Evolutionary conservation across 2,888 invertebrate species (phyloP).

Genomic region (Drosophila niveifrons): DNA sequence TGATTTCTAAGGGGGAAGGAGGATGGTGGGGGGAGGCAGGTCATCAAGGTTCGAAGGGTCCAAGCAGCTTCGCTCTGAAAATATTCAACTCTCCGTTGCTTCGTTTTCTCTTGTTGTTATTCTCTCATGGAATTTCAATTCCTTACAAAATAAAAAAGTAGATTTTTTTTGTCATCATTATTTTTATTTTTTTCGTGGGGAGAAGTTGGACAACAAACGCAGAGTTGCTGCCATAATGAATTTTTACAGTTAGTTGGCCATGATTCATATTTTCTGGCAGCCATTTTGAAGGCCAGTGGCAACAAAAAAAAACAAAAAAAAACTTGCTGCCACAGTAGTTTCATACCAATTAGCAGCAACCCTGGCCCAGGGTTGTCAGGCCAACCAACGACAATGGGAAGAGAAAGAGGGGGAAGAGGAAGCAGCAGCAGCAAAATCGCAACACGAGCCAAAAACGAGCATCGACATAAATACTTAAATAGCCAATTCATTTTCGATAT

Average conservation of each 20-base stretch:
- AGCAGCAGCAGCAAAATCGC: not conserved
- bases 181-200: not conserved
- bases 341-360: conserved; percentile 64
- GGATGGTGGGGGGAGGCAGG: conserved; percentile 11
- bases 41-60: conserved; percentile 22
- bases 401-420: too few relatives aligned
- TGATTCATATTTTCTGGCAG: conserved; percentile 67
- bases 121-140: conserved; percentile 69
- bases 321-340: conserved; percentile 55
- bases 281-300: conserved; percentile 48
- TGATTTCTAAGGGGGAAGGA: too few relatives aligned
- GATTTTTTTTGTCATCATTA: not conserved
- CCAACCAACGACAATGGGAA: conserved; percentile 13
- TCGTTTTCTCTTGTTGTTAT: conserved; percentile 2
- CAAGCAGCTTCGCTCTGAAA: conserved; percentile 27
- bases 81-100: conserved; percentile 5
- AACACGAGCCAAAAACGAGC: not conserved
- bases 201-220: conserved; percentile 2
- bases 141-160: conserved; percentile 38
- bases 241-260: conserved; percentile 73
- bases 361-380: conserved; percentile 42
- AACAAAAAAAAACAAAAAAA: conserved; percentile 40
- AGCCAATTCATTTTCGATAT: conserved; percentile 69
- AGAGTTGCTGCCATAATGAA: conserved; percentile 52
- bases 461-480: conserved; percentile 41